A percentile compares a stretch with the other conserved stretches of the same genome.
These are phyloP conservation scores for Hydrophis major DNA, from an alignment of 2,797 vertebrate genomes.

Conservation along the genomic window DNA sequence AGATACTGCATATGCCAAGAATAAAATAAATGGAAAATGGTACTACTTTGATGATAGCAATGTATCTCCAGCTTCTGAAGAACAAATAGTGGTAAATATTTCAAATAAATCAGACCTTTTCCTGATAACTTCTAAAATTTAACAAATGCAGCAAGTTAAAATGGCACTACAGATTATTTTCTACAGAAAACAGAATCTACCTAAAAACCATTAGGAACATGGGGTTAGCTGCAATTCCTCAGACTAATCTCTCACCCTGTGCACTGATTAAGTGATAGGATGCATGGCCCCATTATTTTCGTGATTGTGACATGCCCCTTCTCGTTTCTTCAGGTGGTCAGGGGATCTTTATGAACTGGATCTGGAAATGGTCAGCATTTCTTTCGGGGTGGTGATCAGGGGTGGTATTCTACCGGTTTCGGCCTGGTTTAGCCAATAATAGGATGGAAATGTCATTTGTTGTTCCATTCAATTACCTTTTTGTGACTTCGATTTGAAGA, in stretches of 20 bases:
- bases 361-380: neutral
- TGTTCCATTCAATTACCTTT: neutral
- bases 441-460: neutral
- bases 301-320: neutral
- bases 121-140: neutral
- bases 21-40: constrained; percentile 95
- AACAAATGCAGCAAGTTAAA: neutral
- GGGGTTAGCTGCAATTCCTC: neutral
- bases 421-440: neutral
- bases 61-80: constrained; percentile 88
- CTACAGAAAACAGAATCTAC: neutral
- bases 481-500: neutral
- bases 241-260: neutral
- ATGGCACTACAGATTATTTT: neutral
- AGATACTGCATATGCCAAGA: constrained; percentile 97
- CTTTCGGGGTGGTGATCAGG: neutral
- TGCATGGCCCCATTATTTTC: neutral
- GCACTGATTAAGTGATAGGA: neutral
- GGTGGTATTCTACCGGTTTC: too few relatives aligned
- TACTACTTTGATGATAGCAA: constrained; percentile 98
- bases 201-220: neutral
- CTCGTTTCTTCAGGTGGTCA: neutral
- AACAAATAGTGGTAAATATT: constrained; percentile 94
- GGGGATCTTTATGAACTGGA: neutral
- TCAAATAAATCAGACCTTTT: neutral